Conservation (phyloP, 2,113 vertebrate species). For the Mirza zaza region DNA sequence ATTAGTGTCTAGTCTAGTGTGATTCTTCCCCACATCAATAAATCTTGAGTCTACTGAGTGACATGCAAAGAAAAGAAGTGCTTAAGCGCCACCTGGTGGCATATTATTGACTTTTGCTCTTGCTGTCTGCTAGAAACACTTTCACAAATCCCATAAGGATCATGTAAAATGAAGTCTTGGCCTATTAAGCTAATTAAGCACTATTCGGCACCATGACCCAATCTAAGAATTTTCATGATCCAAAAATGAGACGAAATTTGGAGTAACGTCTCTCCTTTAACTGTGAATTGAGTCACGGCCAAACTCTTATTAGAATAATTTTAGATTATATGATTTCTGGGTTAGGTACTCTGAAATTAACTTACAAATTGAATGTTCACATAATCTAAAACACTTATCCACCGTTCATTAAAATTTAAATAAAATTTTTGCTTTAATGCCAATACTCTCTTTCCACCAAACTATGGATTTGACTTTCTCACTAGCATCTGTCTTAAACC, state of each 20-base stretch:
- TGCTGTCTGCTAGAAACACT: no score
- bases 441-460: background rate
- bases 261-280: constrained; percentile 4
- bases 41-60: background rate
- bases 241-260: constrained; percentile 39
- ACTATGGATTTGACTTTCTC: background rate
- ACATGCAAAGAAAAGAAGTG: constrained; percentile 9
- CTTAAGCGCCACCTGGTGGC: constrained; percentile 70
- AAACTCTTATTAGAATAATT: constrained; percentile 2
- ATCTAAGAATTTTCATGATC: constrained; percentile 31
- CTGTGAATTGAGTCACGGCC: background rate
- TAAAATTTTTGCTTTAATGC: background rate
- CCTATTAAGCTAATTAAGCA: constrained; percentile 47
- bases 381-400: constrained; percentile 23
- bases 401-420: constrained; percentile 36
- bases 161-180: constrained; percentile 30
- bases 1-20: background rate
- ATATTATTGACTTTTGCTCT: background rate
- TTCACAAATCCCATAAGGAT: background rate
- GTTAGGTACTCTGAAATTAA: constrained; percentile 38
- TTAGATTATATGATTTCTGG: constrained; percentile 10
- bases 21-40: background rate
- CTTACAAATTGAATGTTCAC: constrained; percentile 25
- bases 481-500: background rate
- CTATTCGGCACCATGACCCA: background rate